Base-by-base conservation (phyloP, 2,888 invertebrate species). In the Tetragnatha montana region DNA sequence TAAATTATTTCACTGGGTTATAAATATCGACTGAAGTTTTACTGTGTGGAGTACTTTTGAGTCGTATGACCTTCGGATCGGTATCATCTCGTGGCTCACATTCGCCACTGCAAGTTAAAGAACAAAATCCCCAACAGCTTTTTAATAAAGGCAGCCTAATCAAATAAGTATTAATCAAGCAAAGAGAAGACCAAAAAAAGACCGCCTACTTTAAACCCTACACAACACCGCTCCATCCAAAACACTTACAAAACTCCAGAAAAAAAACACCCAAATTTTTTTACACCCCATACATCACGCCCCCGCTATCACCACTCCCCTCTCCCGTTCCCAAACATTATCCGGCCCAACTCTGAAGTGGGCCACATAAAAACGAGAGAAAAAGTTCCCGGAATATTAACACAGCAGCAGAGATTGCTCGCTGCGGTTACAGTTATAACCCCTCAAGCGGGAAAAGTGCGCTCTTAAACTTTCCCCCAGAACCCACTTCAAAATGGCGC, bases 401-500 rank as follows among this genome's bases (percentile, higher is more conserved):
- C 79, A 74, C 50, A 49, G 73, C 21, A 49, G 49, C 71, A 78
- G 21, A 76, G 82, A 88, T 88, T 79, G 78, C 80, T 88, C 71
- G 76, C 73, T 71, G 60, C 80, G 73, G 79, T 88, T 73, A 14
- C 83, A 78, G 83, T 83, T 88, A 88, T 83, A 83, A 79, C 80
- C 60, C 75, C 60, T 82, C 70, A 47, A 21, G 60, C 35, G 50
- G 60, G 79, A 74, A 80, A 83, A 88, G 79, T 83, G 80, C 47
- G 73, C 74, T 79, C 74, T 74, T 84, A 80, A 83, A 84, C 69
- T 73, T 88, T 83, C 80, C 80, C 19, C 68, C 73, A n/a, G 47
- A 35, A 35, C 47, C 75, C 21, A n/a, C 76, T 50, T 76, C 69
- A 73, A 74, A 83, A 69, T 79, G 73, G 22, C 60, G 68, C 50